Percentiles rank a stretch among this genome's conserved stretches.
These are phyloP conservation scores for Hypanus sabinus DNA, from an alignment of 2,113 vertebrate species.

Conservation along the genomic window DNA sequence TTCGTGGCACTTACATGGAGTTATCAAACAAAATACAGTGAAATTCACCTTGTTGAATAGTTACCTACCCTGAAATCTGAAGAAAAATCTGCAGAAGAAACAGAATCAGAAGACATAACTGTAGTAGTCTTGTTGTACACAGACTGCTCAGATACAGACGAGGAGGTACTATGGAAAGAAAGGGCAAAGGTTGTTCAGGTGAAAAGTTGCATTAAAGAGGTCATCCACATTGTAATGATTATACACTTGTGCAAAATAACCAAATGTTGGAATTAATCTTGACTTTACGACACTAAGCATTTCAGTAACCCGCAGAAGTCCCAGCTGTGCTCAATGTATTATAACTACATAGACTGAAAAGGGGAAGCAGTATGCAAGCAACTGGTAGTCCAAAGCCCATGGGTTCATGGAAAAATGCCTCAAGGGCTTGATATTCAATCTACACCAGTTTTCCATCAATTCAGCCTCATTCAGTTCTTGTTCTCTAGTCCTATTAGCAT, in stretches of 20 bases:
- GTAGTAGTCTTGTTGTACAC: slow-evolving; percentile 66
- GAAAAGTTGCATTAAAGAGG: background rate
- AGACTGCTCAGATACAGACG: slow-evolving; percentile 82
- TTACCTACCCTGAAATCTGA: slow-evolving; percentile 74
- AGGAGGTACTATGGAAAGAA: slow-evolving; percentile 63
- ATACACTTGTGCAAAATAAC: background rate
- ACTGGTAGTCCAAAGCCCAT: background rate
- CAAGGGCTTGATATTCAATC: background rate
- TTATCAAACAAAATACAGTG: background rate
- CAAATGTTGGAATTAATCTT: background rate
- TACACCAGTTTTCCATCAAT: background rate
- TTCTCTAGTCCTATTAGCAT: no score
- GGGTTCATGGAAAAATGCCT: background rate
- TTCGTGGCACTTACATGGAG: background rate
- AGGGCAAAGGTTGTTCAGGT: slow-evolving; percentile 38
- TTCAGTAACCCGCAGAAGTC: background rate
- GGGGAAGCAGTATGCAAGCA: background rate
- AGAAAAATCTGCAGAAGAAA: slow-evolving; percentile 74
- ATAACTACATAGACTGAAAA: background rate
- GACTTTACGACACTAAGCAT: background rate
- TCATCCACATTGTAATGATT: background rate
- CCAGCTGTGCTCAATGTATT: background rate
- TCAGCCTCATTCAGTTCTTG: background rate
- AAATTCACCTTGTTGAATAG: background rate
- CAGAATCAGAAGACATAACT: slow-evolving; percentile 68